These are phyloP conservation scores for Parazoanthus swiftii DNA, from an alignment of 92 coral and sea anemone genomes.

Conservation along the genomic window DNA sequence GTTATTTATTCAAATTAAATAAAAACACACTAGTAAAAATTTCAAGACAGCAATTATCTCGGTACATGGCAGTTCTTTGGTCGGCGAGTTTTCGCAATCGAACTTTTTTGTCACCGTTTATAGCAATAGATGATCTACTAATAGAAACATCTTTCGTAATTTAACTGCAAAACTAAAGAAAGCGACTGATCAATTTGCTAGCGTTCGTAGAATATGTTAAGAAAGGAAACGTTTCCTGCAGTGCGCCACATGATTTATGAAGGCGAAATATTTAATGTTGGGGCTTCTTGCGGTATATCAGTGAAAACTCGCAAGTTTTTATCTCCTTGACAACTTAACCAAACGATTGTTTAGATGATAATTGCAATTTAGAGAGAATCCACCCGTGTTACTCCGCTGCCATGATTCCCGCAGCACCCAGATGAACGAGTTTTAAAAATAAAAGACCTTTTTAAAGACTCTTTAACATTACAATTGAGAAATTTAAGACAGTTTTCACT, in stretches of 20 bases:
- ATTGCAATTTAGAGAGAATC: background rate
- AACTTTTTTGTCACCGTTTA: background rate
- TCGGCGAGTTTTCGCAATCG: background rate
- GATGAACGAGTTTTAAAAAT: no score
- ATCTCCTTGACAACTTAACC: conserved; percentile 12
- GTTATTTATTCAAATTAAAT: background rate
- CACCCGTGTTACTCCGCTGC: background rate
- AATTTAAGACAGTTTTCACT: no score
- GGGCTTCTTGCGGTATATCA: background rate
- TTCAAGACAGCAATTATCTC: conserved; percentile 1
- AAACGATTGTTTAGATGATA: no score
- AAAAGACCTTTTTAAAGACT: background rate
- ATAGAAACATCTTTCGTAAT: background rate
- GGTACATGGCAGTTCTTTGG: background rate
- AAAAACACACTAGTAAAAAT: conserved; percentile 11
- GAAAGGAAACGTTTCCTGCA: background rate
- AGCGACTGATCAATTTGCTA: background rate
- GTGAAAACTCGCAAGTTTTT: background rate
- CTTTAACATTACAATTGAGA: no score
- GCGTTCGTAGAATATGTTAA: background rate
- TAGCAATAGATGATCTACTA: background rate
- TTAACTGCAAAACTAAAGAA: background rate
- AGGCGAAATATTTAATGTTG: background rate
- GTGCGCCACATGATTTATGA: conserved; percentile 12
- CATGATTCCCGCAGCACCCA: no score